Evolutionary conservation across 2,888 invertebrate species (phyloP).

Genomic region (Volucella bombylans): DNA sequence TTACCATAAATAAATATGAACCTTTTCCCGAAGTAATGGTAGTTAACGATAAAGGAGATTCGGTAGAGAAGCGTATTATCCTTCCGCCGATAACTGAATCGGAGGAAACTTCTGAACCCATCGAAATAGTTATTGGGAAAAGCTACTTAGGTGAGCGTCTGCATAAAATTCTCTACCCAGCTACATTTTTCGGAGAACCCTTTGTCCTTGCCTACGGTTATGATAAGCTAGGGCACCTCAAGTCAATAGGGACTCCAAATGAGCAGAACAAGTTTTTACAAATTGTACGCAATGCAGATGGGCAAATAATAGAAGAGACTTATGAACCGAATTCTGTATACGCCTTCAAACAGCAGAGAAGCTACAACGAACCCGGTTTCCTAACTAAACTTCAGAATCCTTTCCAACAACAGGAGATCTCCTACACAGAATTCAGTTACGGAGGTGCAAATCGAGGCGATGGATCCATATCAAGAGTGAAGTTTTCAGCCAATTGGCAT

Average conservation of each 20-base stretch:
- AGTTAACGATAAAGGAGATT: conserved; percentile 2
- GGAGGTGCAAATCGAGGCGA: conserved; percentile 58
- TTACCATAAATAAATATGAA: conserved; percentile 42
- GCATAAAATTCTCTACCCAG: conserved; percentile 27
- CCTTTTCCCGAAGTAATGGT: conserved; percentile 33
- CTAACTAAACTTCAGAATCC: conserved; percentile 61
- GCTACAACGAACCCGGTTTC: conserved; percentile 67
- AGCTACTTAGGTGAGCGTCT: conserved; percentile 14
- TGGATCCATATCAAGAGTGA: conserved; percentile 36
- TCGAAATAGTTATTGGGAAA: conserved; percentile 27
- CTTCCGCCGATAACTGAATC: neutral
- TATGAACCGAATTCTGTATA: conserved; percentile 6
- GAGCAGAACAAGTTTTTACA: conserved; percentile 20
- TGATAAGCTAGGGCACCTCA: conserved; percentile 37
- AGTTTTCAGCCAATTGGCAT: conserved; percentile 46
- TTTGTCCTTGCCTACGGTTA: conserved; percentile 36
- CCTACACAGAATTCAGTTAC: conserved; percentile 70
- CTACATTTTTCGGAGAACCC: neutral
- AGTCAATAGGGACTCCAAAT: conserved; percentile 27
- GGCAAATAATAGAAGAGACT: conserved; percentile 28
- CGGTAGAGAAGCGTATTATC: conserved; percentile 20
- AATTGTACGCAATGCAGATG: conserved; percentile 30
- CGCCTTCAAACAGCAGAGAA: conserved; percentile 1
- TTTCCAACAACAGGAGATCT: conserved; percentile 60
- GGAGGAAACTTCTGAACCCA: neutral